A percentile compares a stretch with the other conserved stretches of the same genome.
Conservation (phyloP, 1,140 invertebrate genomes). For the Aphelenchoides avenae region DNA sequence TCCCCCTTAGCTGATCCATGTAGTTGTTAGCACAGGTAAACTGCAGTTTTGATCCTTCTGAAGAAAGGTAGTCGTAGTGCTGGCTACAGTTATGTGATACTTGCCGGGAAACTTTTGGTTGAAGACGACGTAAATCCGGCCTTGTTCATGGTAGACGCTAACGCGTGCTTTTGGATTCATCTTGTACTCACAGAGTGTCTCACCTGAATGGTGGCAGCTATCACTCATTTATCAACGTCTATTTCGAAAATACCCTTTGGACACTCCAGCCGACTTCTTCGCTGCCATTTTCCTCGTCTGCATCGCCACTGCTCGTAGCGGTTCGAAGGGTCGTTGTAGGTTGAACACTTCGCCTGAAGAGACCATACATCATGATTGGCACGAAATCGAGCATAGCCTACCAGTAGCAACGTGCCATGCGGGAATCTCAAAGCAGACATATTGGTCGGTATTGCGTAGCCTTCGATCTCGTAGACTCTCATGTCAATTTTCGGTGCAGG, state of each 20-base stretch:
- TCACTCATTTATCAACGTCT: no score
- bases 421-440: slow-evolving; percentile 3
- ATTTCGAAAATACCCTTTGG: slow-evolving; percentile 34
- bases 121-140: slow-evolving; percentile 36
- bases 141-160: slow-evolving; percentile 37
- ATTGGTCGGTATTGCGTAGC: slow-evolving; percentile 8
- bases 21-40: slow-evolving; percentile 37
- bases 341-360: no score
- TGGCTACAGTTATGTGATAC: not conserved
- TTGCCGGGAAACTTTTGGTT: slow-evolving; percentile 43
- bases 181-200: slow-evolving; percentile 28
- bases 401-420: slow-evolving; percentile 11
- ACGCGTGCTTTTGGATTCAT: slow-evolving; percentile 16
- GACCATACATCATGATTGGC: no score
- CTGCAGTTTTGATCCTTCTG: slow-evolving; percentile 32
- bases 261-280: slow-evolving; percentile 32
- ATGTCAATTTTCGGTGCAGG: slow-evolving; percentile 1
- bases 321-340: no score
- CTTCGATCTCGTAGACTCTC: slow-evolving; percentile 7
- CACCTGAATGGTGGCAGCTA: not conserved
- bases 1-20: slow-evolving; percentile 31
- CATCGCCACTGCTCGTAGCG: slow-evolving; percentile 41
- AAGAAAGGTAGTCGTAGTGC: slow-evolving; percentile 12
- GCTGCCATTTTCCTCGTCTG: slow-evolving; percentile 37
- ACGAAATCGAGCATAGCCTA: no score